Base-by-base conservation (phyloP, 2,113 vertebrate species). In the Chroicocephalus ridibundus region DNA sequence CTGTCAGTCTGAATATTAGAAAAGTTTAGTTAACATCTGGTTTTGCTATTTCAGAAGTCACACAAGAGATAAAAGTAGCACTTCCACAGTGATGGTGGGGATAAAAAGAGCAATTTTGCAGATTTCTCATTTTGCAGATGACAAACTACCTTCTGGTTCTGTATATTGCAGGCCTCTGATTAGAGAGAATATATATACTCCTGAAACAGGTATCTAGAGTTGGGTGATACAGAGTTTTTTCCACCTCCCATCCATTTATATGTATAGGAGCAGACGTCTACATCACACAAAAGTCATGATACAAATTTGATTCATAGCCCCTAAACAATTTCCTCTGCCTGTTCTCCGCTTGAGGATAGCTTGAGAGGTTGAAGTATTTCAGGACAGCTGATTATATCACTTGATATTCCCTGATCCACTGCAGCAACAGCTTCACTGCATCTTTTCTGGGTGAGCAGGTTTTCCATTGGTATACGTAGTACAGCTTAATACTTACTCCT, bases 1-100 rank as follows among this genome's bases (percentile, higher is more conserved):
- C 85, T 82, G 75, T 76, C 88, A 88, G 40, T 40, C 66, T 88
- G 54, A 92, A 80, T 77, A 88, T 64, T 38, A 92, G 44, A 82
- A 64, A 64, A 93, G 85, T 82, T 88, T 47, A 69, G 75, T 77
- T 80, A 90, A 85, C 52, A 92, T 83, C 86, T 90, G 71, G 6
- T 17, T 88, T 92, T 82, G 46, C 79, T 88, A 32, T 47, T 90
- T 96, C 71, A 61, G 65, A 90, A 92, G 66, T 88, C 75, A 88
- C 62, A 42, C 6, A 82, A 52, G 36, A 76, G 49, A 90, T 77
- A 80, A 78, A 83, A 82, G 27, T 25, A 87, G 78, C 69, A 38
- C 26, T 64, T 91, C 42, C 65, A 66, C 47, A 49, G 75, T 19
- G 44, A 51, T 49, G 14, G 26, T 55, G 44, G 75, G 36, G 34